Conservation (phyloP, 2,888 invertebrate genomes). For the Bombylius major region DNA sequence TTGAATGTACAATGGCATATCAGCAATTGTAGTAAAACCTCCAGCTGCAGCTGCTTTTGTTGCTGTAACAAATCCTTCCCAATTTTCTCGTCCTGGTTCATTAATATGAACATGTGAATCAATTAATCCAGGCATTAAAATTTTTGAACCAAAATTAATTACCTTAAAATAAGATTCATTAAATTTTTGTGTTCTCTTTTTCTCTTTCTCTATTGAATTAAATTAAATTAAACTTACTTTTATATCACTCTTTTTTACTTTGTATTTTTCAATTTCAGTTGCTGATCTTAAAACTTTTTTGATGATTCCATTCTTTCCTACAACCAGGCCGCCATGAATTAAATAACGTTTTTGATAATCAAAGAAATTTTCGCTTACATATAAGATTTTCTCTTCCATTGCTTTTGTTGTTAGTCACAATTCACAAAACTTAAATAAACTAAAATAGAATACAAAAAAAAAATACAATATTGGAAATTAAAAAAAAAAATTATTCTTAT, state of each 20-base stretch:
- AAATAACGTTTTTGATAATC: not conserved
- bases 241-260: not conserved
- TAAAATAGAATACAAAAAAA: too few species aligned
- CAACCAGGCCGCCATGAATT: not conserved
- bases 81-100: slow-evolving; percentile 50
- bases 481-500: too few species aligned
- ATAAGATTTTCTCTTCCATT: not conserved
- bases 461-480: too few species aligned
- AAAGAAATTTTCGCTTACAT: not conserved
- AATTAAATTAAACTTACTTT: too few species aligned
- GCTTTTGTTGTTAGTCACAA: too few species aligned
- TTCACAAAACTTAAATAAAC: too few species aligned
- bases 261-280: not conserved
- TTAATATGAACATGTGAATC: slow-evolving; percentile 56
- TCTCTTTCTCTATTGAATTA: too few species aligned
- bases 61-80: slow-evolving; percentile 53
- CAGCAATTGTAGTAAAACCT: slow-evolving; percentile 51
- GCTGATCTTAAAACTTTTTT: not conserved
- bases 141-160: slow-evolving; percentile 32
- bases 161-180: slow-evolving; percentile 16
- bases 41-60: slow-evolving; percentile 52
- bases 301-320: not conserved
- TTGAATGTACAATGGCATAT: slow-evolving; percentile 51
- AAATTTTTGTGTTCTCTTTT: too few species aligned
- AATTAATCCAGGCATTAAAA: slow-evolving; percentile 48